Percentiles rank a stretch among this genome's conserved stretches.
These are phyloP conservation scores for Xanthia icteritia DNA, from an alignment of 2,888 invertebrate species.

Conservation along the genomic window DNA sequence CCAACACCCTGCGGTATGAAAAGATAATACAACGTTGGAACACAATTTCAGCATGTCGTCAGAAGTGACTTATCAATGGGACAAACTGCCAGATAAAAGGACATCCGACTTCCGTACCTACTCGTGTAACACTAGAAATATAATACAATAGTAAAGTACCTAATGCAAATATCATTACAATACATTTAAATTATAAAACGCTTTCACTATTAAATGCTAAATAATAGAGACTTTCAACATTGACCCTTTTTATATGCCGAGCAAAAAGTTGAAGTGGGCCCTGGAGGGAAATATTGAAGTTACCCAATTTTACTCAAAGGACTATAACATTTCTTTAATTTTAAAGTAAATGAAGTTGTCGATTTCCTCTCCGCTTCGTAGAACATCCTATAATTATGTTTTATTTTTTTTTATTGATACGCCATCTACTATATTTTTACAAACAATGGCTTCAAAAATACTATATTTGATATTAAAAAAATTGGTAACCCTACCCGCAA, in stretches of 20 bases:
- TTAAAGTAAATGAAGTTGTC: background rate
- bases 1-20: slow-evolving; percentile 58
- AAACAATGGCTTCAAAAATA: too few species aligned
- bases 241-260: background rate
- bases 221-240: too few species aligned
- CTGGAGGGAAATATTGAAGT: background rate
- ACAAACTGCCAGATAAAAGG: slow-evolving; percentile 78
- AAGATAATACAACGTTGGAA: slow-evolving; percentile 74
- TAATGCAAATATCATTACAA: slow-evolving; percentile 29
- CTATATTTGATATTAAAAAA: too few species aligned
- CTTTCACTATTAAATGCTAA: background rate
- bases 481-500: too few species aligned
- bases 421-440: too few species aligned
- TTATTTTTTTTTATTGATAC: too few species aligned
- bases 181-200: slow-evolving; percentile 12
- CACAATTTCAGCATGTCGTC: slow-evolving; percentile 77
- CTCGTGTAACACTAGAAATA: slow-evolving; percentile 64
- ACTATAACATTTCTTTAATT: background rate
- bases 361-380: background rate
- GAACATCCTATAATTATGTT: background rate
- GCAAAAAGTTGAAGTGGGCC: background rate
- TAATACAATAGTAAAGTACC: slow-evolving; percentile 48
- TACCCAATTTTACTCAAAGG: background rate
- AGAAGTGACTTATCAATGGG: slow-evolving; percentile 84
- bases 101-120: slow-evolving; percentile 75